phyloP scores from a whole-genome alignment of 2,888 invertebrate genomes.

The Tetragnatha montana region DNA sequence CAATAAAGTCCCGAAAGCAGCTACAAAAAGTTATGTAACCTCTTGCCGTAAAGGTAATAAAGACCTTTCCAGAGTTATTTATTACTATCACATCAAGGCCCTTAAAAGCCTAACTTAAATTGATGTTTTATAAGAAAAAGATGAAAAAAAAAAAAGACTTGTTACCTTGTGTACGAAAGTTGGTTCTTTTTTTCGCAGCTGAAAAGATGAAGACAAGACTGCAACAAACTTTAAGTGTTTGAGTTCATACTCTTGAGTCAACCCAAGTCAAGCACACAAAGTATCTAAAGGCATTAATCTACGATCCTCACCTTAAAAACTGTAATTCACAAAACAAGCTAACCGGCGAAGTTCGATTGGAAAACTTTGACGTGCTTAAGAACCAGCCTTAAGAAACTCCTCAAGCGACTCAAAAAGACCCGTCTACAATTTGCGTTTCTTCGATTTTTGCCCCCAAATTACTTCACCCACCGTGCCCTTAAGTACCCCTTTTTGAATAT shows the following conservation, averaged over 20 bases:
- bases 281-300: neutral
- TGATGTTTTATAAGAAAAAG: too few species aligned
- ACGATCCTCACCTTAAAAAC: neutral
- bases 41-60: too few species aligned
- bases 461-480: slow-evolving; percentile 39
- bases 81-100: too few species aligned
- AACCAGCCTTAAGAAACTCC: neutral
- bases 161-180: too few species aligned
- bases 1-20: too few species aligned
- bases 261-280: neutral
- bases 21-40: too few species aligned
- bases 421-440: slow-evolving; percentile 21
- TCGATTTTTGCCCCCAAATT: neutral
- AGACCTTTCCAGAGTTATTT: too few species aligned
- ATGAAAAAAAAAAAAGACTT: too few species aligned
- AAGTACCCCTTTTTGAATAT: slow-evolving; percentile 23
- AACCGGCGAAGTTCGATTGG: neutral
- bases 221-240: too few species aligned
- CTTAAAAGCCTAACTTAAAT: too few species aligned
- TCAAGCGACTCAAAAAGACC: neutral
- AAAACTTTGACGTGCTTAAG: neutral
- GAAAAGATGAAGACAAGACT: too few species aligned
- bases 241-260: neutral
- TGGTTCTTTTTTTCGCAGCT: too few species aligned
- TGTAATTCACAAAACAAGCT: neutral